phyloP scores from a whole-genome alignment of 2,888 invertebrate genomes.

The Drosophila helvetica region DNA sequence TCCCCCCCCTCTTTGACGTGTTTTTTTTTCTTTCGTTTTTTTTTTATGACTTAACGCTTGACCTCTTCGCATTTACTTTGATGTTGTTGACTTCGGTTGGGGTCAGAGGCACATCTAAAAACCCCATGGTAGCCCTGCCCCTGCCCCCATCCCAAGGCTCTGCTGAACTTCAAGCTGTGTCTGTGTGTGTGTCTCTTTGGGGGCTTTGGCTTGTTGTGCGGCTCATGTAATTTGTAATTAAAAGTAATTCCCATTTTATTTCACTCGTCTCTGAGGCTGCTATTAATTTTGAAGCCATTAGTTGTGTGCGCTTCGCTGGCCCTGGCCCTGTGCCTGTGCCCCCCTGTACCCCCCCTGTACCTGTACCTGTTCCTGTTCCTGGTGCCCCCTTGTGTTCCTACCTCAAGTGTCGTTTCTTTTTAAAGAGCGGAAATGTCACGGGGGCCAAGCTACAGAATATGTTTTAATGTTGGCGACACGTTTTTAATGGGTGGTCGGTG shows the following conservation, averaged over 20 bases:
- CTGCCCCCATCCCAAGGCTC: slow-evolving; percentile 55
- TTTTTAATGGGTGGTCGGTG: slow-evolving; percentile 31
- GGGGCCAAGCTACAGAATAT: slow-evolving; percentile 25
- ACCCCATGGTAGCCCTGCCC: slow-evolving; percentile 35
- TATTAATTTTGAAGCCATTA: slow-evolving; percentile 57
- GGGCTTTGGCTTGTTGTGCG: slow-evolving; percentile 48
- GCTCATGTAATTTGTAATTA: slow-evolving; percentile 76
- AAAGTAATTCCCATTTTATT: slow-evolving; percentile 57
- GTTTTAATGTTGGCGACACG: slow-evolving; percentile 42
- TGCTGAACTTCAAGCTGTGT: slow-evolving; percentile 75
- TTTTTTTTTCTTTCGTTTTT: slow-evolving; percentile 39
- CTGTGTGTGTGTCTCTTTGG: slow-evolving; percentile 37
- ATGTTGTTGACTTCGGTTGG: slow-evolving; percentile 69
- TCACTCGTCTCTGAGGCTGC: slow-evolving; percentile 46
- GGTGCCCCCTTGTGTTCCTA: neutral
- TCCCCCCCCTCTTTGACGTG: slow-evolving; percentile 10
- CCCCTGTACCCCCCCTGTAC: neutral
- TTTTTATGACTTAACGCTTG: slow-evolving; percentile 76
- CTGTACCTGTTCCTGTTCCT: neutral
- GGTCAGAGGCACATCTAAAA: slow-evolving; percentile 58
- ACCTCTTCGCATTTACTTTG: slow-evolving; percentile 71
- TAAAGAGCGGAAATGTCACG: slow-evolving; percentile 47
- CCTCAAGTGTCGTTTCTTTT: slow-evolving; percentile 24
- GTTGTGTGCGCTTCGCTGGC: slow-evolving; percentile 53
- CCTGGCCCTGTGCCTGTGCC: neutral